A percentile compares a stretch with the other conserved stretches of the same genome.
Evolutionary conservation across 1,140 invertebrate species (phyloP).

Genomic region (Drosophila biarmipes): DNA sequence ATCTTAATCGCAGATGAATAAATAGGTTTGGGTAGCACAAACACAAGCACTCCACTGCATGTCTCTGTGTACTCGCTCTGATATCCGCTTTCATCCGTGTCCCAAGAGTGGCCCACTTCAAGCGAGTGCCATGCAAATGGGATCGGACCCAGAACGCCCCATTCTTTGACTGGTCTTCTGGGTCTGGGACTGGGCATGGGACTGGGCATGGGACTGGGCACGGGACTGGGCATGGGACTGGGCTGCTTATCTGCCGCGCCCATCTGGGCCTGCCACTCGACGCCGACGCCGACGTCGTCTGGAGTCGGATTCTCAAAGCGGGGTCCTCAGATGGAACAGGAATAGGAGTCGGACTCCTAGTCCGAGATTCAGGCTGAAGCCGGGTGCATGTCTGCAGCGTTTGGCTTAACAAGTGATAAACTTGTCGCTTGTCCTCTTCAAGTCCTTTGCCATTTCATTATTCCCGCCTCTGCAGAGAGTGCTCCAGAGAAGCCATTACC

Average conservation of each 20-base stretch:
- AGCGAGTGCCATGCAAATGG: slow-evolving; percentile 58
- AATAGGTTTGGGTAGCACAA: slow-evolving; percentile 5
- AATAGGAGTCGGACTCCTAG: slow-evolving; percentile 15
- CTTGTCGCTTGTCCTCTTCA: slow-evolving; percentile 74
- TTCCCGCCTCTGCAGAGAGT: slow-evolving; percentile 55
- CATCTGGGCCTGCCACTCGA: slow-evolving; percentile 69
- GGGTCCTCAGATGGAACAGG: slow-evolving; percentile 5
- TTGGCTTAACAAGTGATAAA: slow-evolving; percentile 70
- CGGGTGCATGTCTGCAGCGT: slow-evolving; percentile 54
- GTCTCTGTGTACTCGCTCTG: not conserved
- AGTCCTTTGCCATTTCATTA: slow-evolving; percentile 71
- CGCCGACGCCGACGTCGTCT: slow-evolving; percentile 45
- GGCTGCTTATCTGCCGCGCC: slow-evolving; percentile 60
- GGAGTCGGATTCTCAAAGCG: slow-evolving; percentile 26
- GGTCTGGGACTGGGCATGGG: not conserved
- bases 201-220: not conserved
- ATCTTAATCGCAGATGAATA: not conserved
- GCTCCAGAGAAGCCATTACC: slow-evolving; percentile 29
- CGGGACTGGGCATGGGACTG: not conserved
- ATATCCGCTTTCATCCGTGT: slow-evolving; percentile 20
- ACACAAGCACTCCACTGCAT: not conserved
- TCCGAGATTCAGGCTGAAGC: not conserved
- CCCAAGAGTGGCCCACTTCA: slow-evolving; percentile 48
- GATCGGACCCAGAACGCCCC: slow-evolving; percentile 24
- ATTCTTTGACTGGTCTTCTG: slow-evolving; percentile 26